Base-by-base conservation (phyloP, 2,888 invertebrate species). In the Boloria euphrosyne region DNA sequence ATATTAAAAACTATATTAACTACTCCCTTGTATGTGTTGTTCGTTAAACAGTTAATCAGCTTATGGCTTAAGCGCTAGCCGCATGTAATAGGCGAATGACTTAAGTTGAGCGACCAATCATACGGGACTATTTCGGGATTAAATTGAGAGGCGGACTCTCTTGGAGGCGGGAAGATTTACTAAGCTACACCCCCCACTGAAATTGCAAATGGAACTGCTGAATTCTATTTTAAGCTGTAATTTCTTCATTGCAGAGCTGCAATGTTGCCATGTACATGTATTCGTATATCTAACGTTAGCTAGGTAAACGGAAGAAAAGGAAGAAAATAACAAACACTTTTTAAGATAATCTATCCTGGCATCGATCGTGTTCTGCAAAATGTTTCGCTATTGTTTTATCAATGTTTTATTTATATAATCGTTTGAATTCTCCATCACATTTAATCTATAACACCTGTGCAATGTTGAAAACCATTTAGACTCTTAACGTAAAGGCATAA, bases 71-170 rank as follows among this genome's bases (percentile, higher is more conserved):
- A 49, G 49, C 31, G 43, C 58, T 61, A 58, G 58, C 54, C 50
- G 77, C 75, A 78, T 79, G 77, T 85, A 81, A 86, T 86, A 87
- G 86, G 82, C 78, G 80, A 87, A 77, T 78, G 82, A 83, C 82
- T 83, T 80, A 80, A 76, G 75, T 75, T 69, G 73, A 75, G 76
- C 85, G 76, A 80, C 91, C 91, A 91, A 91, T 91, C 81, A 79
- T 78, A 77, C 59, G 80, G 77, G 79, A 79, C 80, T 85, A 83
- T 85, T 87, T 82, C 75, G 80, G 83, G 83, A 85, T 80, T 80
- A 77, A 77, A 75, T 69, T 79, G 76, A 81, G 84, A 86, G 88
- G 88, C 86, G 86, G 85, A 77, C 80, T 80, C 76, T 75, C 71
- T 71, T 74, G 81, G 81, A 83, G 85, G 84, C 80, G 84, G 81